Evolutionary conservation across 1,140 invertebrate genomes (phyloP), one percentile per base, ranked within the genome.

Genomic region (Trinorchestia longiramus): DNA sequence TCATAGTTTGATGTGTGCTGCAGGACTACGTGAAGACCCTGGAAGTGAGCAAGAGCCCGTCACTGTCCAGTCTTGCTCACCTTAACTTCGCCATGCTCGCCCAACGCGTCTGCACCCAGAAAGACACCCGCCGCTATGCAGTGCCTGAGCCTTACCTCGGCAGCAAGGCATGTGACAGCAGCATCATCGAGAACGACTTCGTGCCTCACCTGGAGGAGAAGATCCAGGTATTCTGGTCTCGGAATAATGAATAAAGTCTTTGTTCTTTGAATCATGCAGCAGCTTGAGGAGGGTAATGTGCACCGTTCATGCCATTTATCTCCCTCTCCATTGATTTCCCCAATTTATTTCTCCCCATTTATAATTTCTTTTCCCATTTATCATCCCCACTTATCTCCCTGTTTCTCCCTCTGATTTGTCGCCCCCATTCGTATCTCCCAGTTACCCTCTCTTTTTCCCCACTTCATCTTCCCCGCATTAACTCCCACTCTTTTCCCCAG

Each of bases 21-120:
- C 92, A 94, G 92, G 92, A 94, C 40, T 94, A 94, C 92, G 92
- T 94, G 43, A 94, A 45, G 92, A 94, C 92, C 23, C 43, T 94
- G 92, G 92, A 94, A 15, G 43, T 45, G 43, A 45, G 43, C 43
- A 11, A 44, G 44, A 47, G 92, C 43, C 43, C 43, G 4, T 44
- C 15, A 0, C 44, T 94, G 43, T 43, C 43, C 40, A 94, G 43
- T 47, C 43, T 45, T 11, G 92, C 8, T 47, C 43, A 94, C 43
- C 92, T 94, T 8, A 94, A 94, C 43, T 94, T 94, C 92, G 92
- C 92, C 43, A 94, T 47, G 92, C 92, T 94, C 41, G 92, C 92
- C 43, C 92, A 47, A 44, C 43, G 92, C 8, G 92, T 94, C 8
- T 94, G 92, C 92, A 47, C 92, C 4, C 43, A 45, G 43, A n/a